Evolutionary conservation across 2,797 vertebrate species (phyloP), one percentile per base, ranked within the genome.

Genomic region (Ambastaia sidthimunki): DNA sequence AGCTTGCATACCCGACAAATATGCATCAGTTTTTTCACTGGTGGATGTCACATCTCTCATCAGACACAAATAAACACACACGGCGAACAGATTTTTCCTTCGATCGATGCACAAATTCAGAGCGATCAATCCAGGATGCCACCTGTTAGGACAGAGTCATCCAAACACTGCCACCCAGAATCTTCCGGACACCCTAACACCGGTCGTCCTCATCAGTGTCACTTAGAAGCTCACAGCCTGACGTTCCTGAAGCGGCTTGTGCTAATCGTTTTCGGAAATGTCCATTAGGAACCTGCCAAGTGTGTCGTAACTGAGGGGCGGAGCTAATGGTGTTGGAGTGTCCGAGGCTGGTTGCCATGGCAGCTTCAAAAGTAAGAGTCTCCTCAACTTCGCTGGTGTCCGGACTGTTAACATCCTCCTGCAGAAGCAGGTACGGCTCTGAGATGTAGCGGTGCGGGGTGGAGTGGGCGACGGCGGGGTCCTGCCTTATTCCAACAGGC

Each of bases 261-360:
- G 91, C 93, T 86, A 96, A 88, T 84, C 95, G 92, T 89, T 96
- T 95, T 59, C 92, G 94, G 85, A 98, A 98, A 90, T 98, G 97
- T 65, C 97, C 97, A 0, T 98, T 99, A n/a, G 97, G 98, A 91
- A 98, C 94, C 90, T 98, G 97, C 97, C 97, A 99, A 84, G 95
- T 93, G 90, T 98, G 97, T 87, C 97, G 95, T 87, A 97, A 93
- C 65, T 97, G 96, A 0, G 97, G 96, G 34, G 97, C 97, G 0
- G 96, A 96, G 89, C 95, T 96, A 48, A 98, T 96, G 83, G 96
- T 95, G 74, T 97, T 97, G 90, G 95, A 95, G 25, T 96, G 94
- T 73, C 97, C 97, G 55, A 96, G 90, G 89, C 96, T 98, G 81
- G 96, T 96, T 34, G 96, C 97, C 74, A 98, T 92, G 3, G 98